A percentile compares a stretch with the other conserved stretches of the same genome.
Evolutionary conservation across 2,113 vertebrate genomes (phyloP).

Genomic region (Dolichotis patagonum): DNA sequence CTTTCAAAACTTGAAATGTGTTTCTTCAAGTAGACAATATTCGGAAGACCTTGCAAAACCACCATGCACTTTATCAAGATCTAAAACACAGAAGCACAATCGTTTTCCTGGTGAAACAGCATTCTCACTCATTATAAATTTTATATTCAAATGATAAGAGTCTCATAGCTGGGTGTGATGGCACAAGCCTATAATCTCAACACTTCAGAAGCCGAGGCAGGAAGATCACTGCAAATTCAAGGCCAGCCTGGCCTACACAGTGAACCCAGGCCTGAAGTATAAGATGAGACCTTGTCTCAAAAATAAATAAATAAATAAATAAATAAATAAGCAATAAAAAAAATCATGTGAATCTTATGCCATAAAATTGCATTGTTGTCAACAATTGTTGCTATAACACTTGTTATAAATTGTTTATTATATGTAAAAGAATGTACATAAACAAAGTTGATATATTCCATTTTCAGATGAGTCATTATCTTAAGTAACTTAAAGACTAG

Average conservation of each 20-base stretch:
- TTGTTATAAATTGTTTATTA: background rate
- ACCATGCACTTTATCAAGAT: conserved; percentile 94
- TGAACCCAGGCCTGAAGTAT: no score
- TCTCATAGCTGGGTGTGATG: background rate
- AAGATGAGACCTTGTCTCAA: background rate
- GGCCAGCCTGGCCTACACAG: background rate
- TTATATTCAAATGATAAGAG: background rate
- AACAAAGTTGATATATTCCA: conserved; percentile 33
- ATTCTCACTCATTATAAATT: conserved; percentile 15
- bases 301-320: no score
- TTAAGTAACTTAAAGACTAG: conserved; percentile 38
- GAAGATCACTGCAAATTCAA: background rate
- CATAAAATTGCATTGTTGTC: conserved; percentile 8
- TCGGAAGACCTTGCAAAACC: conserved; percentile 91
- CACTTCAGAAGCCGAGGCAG: background rate
- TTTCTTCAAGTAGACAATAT: conserved; percentile 85
- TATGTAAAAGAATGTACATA: background rate
- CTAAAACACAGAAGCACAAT: conserved; percentile 84
- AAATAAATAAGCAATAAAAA: no score
- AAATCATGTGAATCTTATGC: background rate
- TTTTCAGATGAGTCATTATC: background rate
- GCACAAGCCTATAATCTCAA: background rate
- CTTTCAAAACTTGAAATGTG: conserved; percentile 85
- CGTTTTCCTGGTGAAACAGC: conserved; percentile 45
- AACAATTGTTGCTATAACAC: background rate